phyloP scores from a whole-genome alignment of 2,797 vertebrate species.

The Alectoris magna region DNA sequence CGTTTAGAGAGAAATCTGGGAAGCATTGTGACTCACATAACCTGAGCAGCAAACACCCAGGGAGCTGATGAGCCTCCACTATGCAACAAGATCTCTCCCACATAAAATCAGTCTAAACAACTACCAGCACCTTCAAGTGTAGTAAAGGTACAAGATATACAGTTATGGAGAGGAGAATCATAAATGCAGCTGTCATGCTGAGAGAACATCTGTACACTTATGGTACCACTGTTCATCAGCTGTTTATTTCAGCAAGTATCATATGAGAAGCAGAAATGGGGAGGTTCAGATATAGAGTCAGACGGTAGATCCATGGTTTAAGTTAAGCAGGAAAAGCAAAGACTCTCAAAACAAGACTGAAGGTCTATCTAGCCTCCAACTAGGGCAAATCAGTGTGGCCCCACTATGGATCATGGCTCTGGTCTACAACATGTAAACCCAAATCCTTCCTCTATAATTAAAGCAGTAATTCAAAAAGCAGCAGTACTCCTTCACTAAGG shows the following conservation, averaged over 20 bases:
- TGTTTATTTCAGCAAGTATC: constrained; percentile 42
- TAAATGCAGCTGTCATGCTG: constrained; percentile 59
- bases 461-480: not conserved
- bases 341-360: not conserved
- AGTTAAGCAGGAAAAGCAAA: not conserved
- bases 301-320: not conserved
- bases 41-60: not conserved
- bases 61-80: not conserved
- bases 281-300: not conserved
- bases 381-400: not conserved
- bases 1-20: not conserved
- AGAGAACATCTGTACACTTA: constrained; percentile 64
- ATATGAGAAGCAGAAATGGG: not conserved
- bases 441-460: not conserved
- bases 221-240: constrained; percentile 42
- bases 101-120: constrained; percentile 41
- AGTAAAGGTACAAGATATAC: constrained; percentile 66
- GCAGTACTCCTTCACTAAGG: not conserved
- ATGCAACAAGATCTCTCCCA: not conserved
- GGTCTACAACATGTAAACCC: not conserved
- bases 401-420: not conserved
- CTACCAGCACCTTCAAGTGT: not conserved
- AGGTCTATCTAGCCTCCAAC: not conserved
- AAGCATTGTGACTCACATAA: not conserved
- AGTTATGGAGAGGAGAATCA: constrained; percentile 34